phyloP scores from a whole-genome alignment of 2,113 vertebrate genomes.

The Misgurnus mizolepis region DNA sequence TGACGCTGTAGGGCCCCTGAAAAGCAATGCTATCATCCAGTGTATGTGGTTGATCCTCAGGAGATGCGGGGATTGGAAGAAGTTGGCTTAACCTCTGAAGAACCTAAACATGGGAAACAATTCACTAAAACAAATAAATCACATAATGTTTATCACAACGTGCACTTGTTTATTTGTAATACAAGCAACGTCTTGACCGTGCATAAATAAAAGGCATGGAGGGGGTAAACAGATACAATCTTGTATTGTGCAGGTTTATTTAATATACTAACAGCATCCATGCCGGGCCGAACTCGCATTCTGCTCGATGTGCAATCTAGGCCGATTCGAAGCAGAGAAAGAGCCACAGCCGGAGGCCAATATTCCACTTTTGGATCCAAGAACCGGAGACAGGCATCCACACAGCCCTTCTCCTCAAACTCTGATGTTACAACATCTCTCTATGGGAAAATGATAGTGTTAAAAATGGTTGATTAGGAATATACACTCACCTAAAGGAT shows the following conservation, averaged over 20 bases:
- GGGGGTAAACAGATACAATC: not conserved
- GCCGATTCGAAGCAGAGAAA: slow-evolving; percentile 66
- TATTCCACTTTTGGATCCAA: slow-evolving; percentile 65
- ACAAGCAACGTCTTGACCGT: not conserved
- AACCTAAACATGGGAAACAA: slow-evolving; percentile 59
- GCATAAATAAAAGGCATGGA: no score
- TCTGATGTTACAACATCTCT: slow-evolving; percentile 64
- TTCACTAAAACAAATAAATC: not conserved
- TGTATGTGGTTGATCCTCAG: slow-evolving; percentile 64
- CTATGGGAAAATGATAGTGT: slow-evolving; percentile 49
- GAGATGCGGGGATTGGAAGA: slow-evolving; percentile 56
- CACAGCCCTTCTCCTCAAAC: slow-evolving; percentile 68
- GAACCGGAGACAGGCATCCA: slow-evolving; percentile 70
- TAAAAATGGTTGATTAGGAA: not conserved
- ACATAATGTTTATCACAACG: not conserved
- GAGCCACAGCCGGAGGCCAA: slow-evolving; percentile 65
- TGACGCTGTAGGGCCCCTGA: slow-evolving; percentile 14
- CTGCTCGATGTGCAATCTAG: slow-evolving; percentile 56
- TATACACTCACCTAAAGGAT: no score
- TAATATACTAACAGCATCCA: slow-evolving; percentile 56
- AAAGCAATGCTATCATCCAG: slow-evolving; percentile 59
- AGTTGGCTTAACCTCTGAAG: slow-evolving; percentile 58
- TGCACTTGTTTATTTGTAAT: not conserved
- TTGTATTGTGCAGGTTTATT: not conserved
- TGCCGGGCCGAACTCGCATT: slow-evolving; percentile 65